Evolutionary conservation across 1,140 invertebrate species (phyloP), one percentile per base, ranked within the genome.

Genomic region (Tetraneura akinire): DNA sequence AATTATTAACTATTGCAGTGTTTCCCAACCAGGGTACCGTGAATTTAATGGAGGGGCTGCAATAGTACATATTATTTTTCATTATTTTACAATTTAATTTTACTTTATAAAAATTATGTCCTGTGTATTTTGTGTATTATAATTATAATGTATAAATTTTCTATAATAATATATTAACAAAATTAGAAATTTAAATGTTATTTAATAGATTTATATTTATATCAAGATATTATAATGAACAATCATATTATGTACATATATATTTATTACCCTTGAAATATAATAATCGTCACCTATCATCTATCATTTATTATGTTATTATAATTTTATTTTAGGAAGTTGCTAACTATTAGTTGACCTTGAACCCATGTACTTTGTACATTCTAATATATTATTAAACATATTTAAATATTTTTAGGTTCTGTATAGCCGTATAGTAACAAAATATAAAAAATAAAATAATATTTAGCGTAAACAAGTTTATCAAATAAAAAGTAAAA

Each of bases 261-360:
- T 23, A 13, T 68, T 68, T 47, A 68, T 45, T 47, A 42, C 3
- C 66, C 66, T 68, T 68, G 66, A 68, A 68, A 23, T 57, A 47
- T 68, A 68, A 68, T 47, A 68, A 16, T 13, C 21, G 26, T 64
- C 32, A 13, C 29, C 62, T 32, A 37, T 37, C 62, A 64, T n/a
- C 62, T 37, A 9, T 1, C 62, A 37, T 66, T 18, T 32, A 66
- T 13, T 21, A 47, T 68, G 14, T 68, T 45, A 68, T 55, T 47
- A 68, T 68, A 18, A 13, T 68, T 45, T 16, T 1, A n/a, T 68
- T 47, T 45, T 26, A 68, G 42, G 66, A 47, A 68, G 21, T 45
- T 47, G n/a, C n/a, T 37, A 8, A 47, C 45, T 47, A 11, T 47
- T 18, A 45, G 14, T 68, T 47, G 47, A 68, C 66, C 66, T 68